phyloP scores from a whole-genome alignment of 2,113 vertebrate species.

The Bufo bufo region DNA sequence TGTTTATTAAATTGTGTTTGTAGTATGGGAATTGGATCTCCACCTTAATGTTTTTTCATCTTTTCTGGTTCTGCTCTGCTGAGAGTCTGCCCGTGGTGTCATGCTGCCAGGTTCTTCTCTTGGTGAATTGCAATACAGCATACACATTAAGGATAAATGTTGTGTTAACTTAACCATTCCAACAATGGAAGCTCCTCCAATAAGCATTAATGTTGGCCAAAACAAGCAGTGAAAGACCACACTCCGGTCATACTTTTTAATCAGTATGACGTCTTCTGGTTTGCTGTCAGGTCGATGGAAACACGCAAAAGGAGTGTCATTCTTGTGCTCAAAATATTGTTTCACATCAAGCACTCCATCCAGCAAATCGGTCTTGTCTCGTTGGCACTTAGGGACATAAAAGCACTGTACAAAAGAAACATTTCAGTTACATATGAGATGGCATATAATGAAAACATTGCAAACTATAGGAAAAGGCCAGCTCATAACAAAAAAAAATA shows the following conservation, averaged over 20 bases:
- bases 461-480: background rate
- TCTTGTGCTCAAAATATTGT: constrained; percentile 63
- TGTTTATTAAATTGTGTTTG: constrained; percentile 20
- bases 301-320: constrained; percentile 65
- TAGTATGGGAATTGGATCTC: constrained; percentile 57
- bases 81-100: constrained; percentile 22
- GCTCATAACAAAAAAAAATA: background rate
- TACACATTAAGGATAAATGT: constrained; percentile 70
- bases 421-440: background rate
- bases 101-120: constrained; percentile 33
- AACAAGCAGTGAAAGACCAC: constrained; percentile 70
- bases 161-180: constrained; percentile 80
- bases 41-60: constrained; percentile 62
- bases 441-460: background rate
- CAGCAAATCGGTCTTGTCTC: constrained; percentile 67
- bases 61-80: constrained; percentile 49
- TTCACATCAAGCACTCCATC: constrained; percentile 70
- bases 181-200: constrained; percentile 75
- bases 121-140: constrained; percentile 55
- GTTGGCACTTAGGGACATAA: constrained; percentile 77
- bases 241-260: constrained; percentile 67
- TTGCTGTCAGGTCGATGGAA: constrained; percentile 62
- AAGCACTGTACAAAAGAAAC: constrained; percentile 75
- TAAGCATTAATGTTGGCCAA: constrained; percentile 79
- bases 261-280: constrained; percentile 69